Evolutionary conservation across 2,113 vertebrate genomes (phyloP).

Genomic region (Protobothrops mucrosquamatus): DNA sequence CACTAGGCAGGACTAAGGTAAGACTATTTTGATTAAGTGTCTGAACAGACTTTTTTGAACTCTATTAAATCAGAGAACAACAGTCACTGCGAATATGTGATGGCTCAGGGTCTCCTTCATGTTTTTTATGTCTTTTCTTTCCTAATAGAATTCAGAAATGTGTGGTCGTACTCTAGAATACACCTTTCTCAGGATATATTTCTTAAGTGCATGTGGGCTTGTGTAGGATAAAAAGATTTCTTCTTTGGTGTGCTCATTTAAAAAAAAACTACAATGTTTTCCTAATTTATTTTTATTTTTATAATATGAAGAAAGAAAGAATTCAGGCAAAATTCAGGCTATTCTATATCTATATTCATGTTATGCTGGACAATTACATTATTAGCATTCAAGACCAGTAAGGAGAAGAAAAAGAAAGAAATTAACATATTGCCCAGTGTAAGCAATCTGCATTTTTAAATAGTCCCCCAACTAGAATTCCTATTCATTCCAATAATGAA

Average conservation of each 20-base stretch:
- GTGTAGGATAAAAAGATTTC: not conserved
- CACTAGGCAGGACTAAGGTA: not conserved
- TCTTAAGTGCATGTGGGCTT: not conserved
- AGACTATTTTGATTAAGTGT: not conserved
- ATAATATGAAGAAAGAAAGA: not conserved
- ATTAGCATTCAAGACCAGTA: not conserved
- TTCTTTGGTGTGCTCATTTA: not conserved
- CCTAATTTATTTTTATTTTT: not conserved
- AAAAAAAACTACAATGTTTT: not conserved
- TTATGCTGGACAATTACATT: not conserved
- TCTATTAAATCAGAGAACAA: not conserved
- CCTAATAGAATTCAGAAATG: slow-evolving; percentile 3
- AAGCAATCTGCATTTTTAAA: not conserved
- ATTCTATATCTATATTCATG: not conserved
- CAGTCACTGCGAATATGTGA: not conserved
- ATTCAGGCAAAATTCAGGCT: not conserved
- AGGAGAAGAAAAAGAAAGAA: not conserved
- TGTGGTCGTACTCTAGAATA: not conserved
- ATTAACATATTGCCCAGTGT: not conserved
- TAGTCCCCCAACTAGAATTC: not conserved
- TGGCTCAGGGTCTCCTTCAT: not conserved
- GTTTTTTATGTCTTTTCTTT: not conserved
- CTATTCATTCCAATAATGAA: not conserved
- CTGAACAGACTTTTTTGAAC: not conserved
- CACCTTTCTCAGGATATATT: not conserved